These are phyloP conservation scores for Metacarcinus magister DNA, from an alignment of 2,888 invertebrate genomes.

Conservation along the genomic window DNA sequence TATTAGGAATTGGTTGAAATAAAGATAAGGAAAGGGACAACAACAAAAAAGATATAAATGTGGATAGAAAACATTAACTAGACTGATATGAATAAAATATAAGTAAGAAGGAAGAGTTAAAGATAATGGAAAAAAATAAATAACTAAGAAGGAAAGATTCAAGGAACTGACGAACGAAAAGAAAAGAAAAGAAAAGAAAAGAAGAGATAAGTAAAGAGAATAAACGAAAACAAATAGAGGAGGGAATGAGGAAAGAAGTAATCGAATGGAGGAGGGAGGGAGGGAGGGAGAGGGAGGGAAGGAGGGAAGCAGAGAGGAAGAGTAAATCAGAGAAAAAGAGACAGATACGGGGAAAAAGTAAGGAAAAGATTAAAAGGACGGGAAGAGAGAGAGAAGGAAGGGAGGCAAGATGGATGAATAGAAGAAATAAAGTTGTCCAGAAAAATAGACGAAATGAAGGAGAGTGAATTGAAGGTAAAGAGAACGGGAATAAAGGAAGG, in stretches of 20 bases:
- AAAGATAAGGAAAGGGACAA: too few relatives aligned
- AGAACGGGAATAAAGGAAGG: background rate
- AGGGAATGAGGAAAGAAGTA: background rate
- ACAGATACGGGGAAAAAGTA: background rate
- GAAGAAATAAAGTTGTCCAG: constrained; percentile 5
- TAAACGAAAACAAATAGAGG: background rate
- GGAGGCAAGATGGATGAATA: constrained; percentile 15
- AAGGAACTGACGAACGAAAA: background rate
- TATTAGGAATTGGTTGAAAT: too few relatives aligned
- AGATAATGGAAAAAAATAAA: too few relatives aligned
- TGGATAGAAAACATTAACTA: too few relatives aligned
- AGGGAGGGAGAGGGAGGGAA: background rate
- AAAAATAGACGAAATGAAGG: background rate
- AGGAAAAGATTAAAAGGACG: constrained; percentile 27
- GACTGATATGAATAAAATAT: too few relatives aligned
- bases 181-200: background rate
- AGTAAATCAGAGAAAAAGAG: background rate
- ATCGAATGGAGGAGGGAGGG: background rate
- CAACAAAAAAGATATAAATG: too few relatives aligned
- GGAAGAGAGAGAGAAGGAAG: background rate
- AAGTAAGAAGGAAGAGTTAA: too few relatives aligned
- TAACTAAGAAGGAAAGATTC: too few relatives aligned
- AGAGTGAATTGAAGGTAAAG: constrained; percentile 8
- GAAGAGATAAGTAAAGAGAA: background rate
- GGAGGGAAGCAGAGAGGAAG: background rate